Base-by-base conservation (phyloP, 2,888 invertebrate genomes). In the Callosobruchus maculatus region DNA sequence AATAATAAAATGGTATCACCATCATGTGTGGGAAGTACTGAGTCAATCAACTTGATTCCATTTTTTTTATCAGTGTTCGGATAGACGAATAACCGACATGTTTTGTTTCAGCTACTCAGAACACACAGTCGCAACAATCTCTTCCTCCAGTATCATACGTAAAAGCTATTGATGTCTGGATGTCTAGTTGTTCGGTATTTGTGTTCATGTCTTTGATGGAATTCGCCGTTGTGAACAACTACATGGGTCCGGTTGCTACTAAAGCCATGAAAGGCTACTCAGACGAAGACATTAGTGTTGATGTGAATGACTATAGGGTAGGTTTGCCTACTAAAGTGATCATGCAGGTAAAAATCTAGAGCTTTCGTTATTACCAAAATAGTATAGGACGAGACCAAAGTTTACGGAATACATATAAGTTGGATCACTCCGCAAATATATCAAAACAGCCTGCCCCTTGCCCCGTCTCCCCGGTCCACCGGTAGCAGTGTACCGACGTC, bases 131-230 rank as follows among this genome's bases (percentile, higher is more conserved):
- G 0, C 96, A 96, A 84, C 94, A 96, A 82, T 94, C 93, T 20
- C 88, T 97, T 79, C 97, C 96, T 0, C 95, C 96, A 0, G 97
- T 97, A 0, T 96, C 96, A 0, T 97, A 97, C 86, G 95, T 97
- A 0, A 97, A 97, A 87, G 96, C 96, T 0, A 96, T 97, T 72
- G 97, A 96, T 85, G 94, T 95, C 0, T 96, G 95, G 95, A 96
- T 95, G 96, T 96, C 95, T 0, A 95, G 95, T 0, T 96, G 95
- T 85, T 95, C 96, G 0, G 94, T 96, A 20, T 96, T 96, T 86
- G 96, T 96, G n/a, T 96, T 96, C 85, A 90, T 96, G 73, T 95
- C 95, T 0, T 89, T 95, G 31, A 95, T 96, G 91, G 96, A 96
- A 87, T 96, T 96, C 84, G 96, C 96, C 0, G 93, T 96, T 1